phyloP scores from a whole-genome alignment of 2,797 vertebrate genomes.

The Sebastes dallii region DNA sequence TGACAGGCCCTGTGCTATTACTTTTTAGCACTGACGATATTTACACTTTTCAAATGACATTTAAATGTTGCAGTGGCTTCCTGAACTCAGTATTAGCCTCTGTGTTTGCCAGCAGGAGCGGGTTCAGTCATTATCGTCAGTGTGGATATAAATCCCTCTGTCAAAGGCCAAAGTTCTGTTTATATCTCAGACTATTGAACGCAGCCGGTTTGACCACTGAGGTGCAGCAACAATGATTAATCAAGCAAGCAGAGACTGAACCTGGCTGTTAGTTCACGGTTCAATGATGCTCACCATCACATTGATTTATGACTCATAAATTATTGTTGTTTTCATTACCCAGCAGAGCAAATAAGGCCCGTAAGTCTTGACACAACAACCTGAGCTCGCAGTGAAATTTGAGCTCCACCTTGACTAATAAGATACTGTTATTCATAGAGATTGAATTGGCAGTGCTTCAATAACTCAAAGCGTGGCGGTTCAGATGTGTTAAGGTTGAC shows the following conservation, averaged over 20 bases:
- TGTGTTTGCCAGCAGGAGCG: conserved; percentile 32
- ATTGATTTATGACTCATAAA: conserved; percentile 70
- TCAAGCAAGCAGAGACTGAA: conserved; percentile 54
- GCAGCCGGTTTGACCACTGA: conserved; percentile 34
- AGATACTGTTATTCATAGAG: conserved; percentile 43
- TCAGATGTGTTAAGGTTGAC: conserved; percentile 44
- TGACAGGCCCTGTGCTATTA: conserved; percentile 16
- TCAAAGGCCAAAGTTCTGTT: conserved; percentile 63
- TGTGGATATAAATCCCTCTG: conserved; percentile 36
- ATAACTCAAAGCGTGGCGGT: conserved; percentile 18
- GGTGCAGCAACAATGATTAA: conserved; percentile 63
- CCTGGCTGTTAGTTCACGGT: conserved; percentile 59
- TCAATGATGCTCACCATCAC: conserved; percentile 46
- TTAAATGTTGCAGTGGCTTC: conserved; percentile 53
- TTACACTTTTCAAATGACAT: conserved; percentile 58
- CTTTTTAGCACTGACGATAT: conserved; percentile 22
- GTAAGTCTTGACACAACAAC: conserved; percentile 54
- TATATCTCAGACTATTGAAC: conserved; percentile 43
- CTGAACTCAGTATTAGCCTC: conserved; percentile 34
- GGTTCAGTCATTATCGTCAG: conserved; percentile 36
- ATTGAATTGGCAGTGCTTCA: conserved; percentile 53
- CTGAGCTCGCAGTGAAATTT: conserved; percentile 29
- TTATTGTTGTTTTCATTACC: conserved; percentile 70
- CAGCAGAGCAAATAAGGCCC: conserved; percentile 31
- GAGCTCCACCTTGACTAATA: conserved; percentile 37